Percentiles rank a stretch among this genome's conserved stretches.
Evolutionary conservation across 2,113 vertebrate genomes (phyloP).

Genomic region (Bufo bufo): DNA sequence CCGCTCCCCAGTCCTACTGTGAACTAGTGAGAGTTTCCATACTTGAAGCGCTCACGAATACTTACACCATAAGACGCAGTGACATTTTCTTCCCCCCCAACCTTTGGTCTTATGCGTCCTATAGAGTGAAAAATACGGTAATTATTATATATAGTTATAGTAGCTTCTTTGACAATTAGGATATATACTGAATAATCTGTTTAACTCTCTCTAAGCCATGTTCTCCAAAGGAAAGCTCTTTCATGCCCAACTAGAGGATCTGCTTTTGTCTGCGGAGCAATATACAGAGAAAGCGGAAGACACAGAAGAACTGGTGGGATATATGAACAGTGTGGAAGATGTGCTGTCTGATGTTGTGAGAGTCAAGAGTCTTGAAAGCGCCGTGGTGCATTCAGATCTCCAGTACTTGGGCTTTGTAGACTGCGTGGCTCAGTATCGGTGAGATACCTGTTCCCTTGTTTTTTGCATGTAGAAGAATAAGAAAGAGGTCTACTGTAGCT

Average conservation of each 20-base stretch:
- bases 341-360: constrained; percentile 80
- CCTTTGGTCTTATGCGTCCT: too few relatives aligned
- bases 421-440: constrained; percentile 92
- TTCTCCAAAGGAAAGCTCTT: constrained; percentile 87
- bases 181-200: not conserved
- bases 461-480: not conserved
- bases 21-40: too few relatives aligned
- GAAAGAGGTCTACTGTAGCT: too few relatives aligned
- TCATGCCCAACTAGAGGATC: constrained; percentile 81
- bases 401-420: constrained; percentile 88
- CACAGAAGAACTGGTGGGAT: constrained; percentile 69
- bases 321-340: constrained; percentile 81
- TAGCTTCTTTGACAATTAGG: too few relatives aligned
- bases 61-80: too few relatives aligned
- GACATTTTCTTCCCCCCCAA: too few relatives aligned
- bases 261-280: constrained; percentile 68
- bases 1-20: too few relatives aligned
- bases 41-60: too few relatives aligned
- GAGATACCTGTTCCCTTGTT: constrained; percentile 54
- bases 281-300: constrained; percentile 59
- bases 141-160: too few relatives aligned
- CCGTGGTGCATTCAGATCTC: constrained; percentile 80
- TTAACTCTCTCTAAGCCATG: constrained; percentile 72
- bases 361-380: constrained; percentile 87
- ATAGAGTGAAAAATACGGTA: too few relatives aligned